Percentiles rank a stretch among this genome's conserved stretches.
These are phyloP conservation scores for Epinotia demarniana DNA, from an alignment of 2,888 invertebrate species.

Conservation along the genomic window DNA sequence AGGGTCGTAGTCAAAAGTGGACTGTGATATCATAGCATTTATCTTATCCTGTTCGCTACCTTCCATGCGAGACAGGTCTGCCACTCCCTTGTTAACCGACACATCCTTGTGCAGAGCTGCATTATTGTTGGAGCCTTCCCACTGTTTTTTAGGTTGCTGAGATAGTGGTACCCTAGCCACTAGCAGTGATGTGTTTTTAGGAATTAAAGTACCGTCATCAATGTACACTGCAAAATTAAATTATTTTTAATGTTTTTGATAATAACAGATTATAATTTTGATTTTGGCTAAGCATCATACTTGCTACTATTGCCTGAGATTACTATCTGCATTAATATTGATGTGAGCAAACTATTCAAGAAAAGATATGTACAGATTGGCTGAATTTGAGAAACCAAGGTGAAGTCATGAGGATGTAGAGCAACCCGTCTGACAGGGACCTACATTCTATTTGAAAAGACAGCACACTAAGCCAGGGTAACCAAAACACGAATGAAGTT, in stretches of 20 bases:
- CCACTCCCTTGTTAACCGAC: slow-evolving; percentile 86
- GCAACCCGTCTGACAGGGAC: background rate
- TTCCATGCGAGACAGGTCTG: slow-evolving; percentile 95
- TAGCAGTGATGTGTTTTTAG: slow-evolving; percentile 98
- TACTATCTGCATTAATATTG: too few species aligned
- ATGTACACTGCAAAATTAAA: slow-evolving; percentile 89
- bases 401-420: background rate
- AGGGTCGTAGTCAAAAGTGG: slow-evolving; percentile 98
- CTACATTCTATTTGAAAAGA: background rate
- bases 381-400: background rate
- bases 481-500: background rate
- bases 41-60: slow-evolving; percentile 99
- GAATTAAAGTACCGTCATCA: slow-evolving; percentile 95
- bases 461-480: background rate
- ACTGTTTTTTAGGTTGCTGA: slow-evolving; percentile 90
- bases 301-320: background rate
- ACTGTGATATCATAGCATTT: slow-evolving; percentile 98
- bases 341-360: background rate
- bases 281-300: background rate
- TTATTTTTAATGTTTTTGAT: background rate
- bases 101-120: slow-evolving; percentile 76
- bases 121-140: slow-evolving; percentile 86
- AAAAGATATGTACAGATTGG: background rate
- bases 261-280: background rate
- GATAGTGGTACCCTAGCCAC: slow-evolving; percentile 96